Evolutionary conservation across 2,113 vertebrate genomes (phyloP).

Genomic region (Gadus macrocephalus): DNA sequence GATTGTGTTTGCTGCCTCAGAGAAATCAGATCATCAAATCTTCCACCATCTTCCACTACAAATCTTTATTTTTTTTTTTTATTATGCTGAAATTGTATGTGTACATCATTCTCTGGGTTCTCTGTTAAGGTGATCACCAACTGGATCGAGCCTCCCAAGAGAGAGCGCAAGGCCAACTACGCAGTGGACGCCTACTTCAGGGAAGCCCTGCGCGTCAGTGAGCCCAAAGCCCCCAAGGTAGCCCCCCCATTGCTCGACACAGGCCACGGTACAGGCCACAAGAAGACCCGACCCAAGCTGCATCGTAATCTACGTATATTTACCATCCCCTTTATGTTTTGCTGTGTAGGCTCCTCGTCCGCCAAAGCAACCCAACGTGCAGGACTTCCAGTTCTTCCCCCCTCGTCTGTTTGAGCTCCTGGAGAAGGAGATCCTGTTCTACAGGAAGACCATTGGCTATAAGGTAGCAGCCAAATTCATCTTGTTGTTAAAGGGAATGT

Average conservation of each 20-base stretch:
- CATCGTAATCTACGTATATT: not conserved
- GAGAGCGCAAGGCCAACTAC: constrained; percentile 97
- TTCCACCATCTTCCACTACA: too few species aligned
- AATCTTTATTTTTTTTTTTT: too few species aligned
- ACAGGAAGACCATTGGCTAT: constrained; percentile 99
- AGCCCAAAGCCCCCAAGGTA: constrained; percentile 98
- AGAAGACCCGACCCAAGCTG: not conserved
- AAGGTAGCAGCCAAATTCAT: constrained; percentile 75
- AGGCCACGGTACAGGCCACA: not conserved
- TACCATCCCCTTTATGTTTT: not conserved
- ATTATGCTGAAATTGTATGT: not conserved
- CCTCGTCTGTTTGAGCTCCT: constrained; percentile 95
- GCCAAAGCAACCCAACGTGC: constrained; percentile 96
- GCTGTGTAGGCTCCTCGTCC: constrained; percentile 88
- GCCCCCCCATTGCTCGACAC: not conserved
- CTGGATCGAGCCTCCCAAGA: constrained; percentile 97
- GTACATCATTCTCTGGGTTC: not conserved
- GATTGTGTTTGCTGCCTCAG: not conserved
- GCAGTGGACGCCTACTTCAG: constrained; percentile 98
- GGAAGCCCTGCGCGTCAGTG: constrained; percentile 95
- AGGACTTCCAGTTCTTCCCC: constrained; percentile 98
- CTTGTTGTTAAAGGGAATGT: not conserved
- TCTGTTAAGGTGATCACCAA: constrained; percentile 85
- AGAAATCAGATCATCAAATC: too few species aligned
- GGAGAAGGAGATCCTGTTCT: constrained; percentile 98